phyloP scores from a whole-genome alignment of 2,888 invertebrate species.

The Tridacna gigas region DNA sequence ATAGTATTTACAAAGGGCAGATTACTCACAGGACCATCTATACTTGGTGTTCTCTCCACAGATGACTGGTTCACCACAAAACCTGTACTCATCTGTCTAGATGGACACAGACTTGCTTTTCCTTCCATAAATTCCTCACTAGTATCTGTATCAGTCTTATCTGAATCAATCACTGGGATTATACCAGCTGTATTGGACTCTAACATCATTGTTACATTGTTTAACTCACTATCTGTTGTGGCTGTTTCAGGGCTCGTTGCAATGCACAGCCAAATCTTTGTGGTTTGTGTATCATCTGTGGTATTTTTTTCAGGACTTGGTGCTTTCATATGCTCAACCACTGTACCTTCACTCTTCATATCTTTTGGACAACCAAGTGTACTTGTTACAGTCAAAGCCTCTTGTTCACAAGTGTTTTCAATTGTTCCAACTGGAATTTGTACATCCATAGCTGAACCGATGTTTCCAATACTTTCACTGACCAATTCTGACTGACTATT shows the following conservation, averaged over 20 bases:
- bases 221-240: not conserved
- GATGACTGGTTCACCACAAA: constrained; percentile 43
- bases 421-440: too few species aligned
- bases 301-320: not conserved
- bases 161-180: too few species aligned
- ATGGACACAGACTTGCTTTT: not conserved
- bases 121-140: too few species aligned
- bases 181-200: too few species aligned
- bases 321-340: not conserved
- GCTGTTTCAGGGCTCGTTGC: not conserved
- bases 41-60: constrained; percentile 38
- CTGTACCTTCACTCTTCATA: not conserved
- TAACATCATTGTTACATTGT: not conserved
- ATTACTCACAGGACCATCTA: constrained; percentile 28
- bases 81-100: constrained; percentile 67
- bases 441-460: too few species aligned
- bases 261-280: not conserved
- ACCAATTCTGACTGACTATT: too few species aligned
- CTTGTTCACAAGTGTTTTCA: too few species aligned
- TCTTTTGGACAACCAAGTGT: too few species aligned
- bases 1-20: not conserved
- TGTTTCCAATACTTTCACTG: too few species aligned
- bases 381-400: too few species aligned
- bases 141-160: too few species aligned
- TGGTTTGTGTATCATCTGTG: not conserved